Percentiles rank a stretch among this genome's conserved stretches.
Conservation (phyloP, 2,797 vertebrate genomes). For the Semaprochilodus insignis region DNA sequence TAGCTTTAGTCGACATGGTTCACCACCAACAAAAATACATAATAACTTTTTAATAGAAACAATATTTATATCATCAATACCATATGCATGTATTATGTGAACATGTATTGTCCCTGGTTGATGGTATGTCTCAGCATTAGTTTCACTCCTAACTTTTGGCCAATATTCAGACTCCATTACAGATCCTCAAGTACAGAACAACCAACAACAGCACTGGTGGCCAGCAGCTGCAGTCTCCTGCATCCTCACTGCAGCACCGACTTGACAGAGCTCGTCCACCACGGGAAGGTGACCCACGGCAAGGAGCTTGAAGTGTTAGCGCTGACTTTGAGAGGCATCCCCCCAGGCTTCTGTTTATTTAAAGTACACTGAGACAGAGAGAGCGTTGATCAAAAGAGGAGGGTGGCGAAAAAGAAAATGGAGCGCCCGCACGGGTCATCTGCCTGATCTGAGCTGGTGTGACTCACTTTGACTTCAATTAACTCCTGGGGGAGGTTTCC, state of each 20-base stretch:
- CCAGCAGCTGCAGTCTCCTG: neutral
- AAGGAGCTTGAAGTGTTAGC: conserved; percentile 39
- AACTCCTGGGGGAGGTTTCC: conserved; percentile 80
- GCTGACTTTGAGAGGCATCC: conserved; percentile 70
- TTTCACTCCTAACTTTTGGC: neutral
- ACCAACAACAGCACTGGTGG: neutral
- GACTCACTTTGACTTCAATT: conserved; percentile 86
- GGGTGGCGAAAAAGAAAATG: conserved; percentile 61
- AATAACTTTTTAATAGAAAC: too few relatives aligned
- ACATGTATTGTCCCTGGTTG: neutral
- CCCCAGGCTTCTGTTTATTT: conserved; percentile 66
- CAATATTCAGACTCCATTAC: neutral
- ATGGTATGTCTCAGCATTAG: neutral
- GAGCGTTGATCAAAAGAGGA: conserved; percentile 67
- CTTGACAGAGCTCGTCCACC: conserved; percentile 7
- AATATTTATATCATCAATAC: neutral
- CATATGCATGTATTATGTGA: too few relatives aligned
- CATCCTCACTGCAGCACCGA: conserved; percentile 12
- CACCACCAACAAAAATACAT: too few relatives aligned
- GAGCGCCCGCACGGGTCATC: conserved; percentile 76
- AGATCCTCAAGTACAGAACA: neutral
- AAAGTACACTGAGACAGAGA: conserved; percentile 60
- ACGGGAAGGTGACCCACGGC: conserved; percentile 49
- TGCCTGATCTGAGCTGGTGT: conserved; percentile 80
- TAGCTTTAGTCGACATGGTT: too few relatives aligned